phyloP scores from a whole-genome alignment of 2,888 invertebrate species.

The Gryllus longicercus region DNA sequence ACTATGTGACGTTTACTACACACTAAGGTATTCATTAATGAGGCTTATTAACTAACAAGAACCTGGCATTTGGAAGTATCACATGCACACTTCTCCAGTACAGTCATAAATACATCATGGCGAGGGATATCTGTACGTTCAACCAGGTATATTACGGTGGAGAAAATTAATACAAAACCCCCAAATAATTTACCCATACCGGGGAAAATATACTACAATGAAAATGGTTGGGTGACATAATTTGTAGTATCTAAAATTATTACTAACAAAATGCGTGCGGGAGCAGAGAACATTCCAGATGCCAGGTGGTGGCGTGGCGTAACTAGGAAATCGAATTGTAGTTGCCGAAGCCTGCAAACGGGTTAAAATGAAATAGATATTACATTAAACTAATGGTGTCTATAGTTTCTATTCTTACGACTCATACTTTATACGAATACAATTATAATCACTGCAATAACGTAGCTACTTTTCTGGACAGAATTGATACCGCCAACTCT shows the following conservation, averaged over 20 bases:
- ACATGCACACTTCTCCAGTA: neutral
- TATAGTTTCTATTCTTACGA: too few species aligned
- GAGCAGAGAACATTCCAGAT: neutral
- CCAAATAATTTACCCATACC: neutral
- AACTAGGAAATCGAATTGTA: neutral
- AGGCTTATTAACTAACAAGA: neutral
- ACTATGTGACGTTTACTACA: neutral
- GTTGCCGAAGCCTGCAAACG: too few species aligned
- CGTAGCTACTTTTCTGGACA: too few species aligned
- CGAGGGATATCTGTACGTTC: too few species aligned
- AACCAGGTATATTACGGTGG: too few species aligned
- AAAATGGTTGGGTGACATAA: neutral
- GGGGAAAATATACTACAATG: neutral
- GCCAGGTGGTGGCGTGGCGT: neutral
- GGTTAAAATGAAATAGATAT: too few species aligned
- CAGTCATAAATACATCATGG: too few species aligned
- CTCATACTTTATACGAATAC: too few species aligned
- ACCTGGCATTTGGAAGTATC: conserved; percentile 7
- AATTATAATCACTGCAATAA: too few species aligned
- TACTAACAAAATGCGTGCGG: neutral
- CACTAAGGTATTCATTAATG: neutral
- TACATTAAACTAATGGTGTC: too few species aligned
- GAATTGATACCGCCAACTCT: too few species aligned
- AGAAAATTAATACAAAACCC: neutral
- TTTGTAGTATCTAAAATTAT: too few species aligned